Evolutionary conservation across 2,113 vertebrate species (phyloP).

Genomic region (Archilochus colubris): DNA sequence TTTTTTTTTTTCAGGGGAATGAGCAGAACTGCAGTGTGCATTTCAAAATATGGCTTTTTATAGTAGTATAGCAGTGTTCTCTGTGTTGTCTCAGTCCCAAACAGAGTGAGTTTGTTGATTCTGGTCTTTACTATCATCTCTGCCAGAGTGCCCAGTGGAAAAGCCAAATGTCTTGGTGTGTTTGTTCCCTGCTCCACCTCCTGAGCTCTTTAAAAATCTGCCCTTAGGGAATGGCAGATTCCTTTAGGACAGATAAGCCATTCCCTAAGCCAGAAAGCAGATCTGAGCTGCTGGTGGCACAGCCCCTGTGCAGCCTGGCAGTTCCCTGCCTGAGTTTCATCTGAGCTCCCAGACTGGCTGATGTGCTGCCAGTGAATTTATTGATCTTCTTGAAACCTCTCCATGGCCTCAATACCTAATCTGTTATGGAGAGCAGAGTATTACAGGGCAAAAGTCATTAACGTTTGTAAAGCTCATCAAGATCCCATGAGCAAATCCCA

Average conservation of each 20-base stretch:
- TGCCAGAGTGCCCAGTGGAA: background rate
- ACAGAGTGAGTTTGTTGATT: background rate
- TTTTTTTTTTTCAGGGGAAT: background rate
- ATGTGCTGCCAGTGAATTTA: background rate
- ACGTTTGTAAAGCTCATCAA: slow-evolving; percentile 52
- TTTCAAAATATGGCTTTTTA: background rate
- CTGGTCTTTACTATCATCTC: background rate
- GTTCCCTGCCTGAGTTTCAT: background rate
- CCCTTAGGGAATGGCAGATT: background rate
- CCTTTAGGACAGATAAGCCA: background rate
- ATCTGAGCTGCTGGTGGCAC: background rate
- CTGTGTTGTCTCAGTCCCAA: background rate
- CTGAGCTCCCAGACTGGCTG: background rate
- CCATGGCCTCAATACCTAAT: background rate
- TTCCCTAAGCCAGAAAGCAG: background rate
- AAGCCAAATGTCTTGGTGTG: background rate
- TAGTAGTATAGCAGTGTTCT: background rate
- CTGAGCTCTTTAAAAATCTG: background rate
- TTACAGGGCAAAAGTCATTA: slow-evolving; percentile 55
- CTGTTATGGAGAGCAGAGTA: background rate
- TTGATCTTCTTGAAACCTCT: slow-evolving; percentile 36
- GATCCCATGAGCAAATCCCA: slow-evolving; percentile 51
- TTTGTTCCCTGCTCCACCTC: background rate
- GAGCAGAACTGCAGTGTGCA: background rate
- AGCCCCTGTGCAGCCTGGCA: background rate